Percentiles rank a stretch among this genome's conserved stretches.
Evolutionary conservation across 2,113 vertebrate genomes (phyloP).

Genomic region (Bubalus kerabau): DNA sequence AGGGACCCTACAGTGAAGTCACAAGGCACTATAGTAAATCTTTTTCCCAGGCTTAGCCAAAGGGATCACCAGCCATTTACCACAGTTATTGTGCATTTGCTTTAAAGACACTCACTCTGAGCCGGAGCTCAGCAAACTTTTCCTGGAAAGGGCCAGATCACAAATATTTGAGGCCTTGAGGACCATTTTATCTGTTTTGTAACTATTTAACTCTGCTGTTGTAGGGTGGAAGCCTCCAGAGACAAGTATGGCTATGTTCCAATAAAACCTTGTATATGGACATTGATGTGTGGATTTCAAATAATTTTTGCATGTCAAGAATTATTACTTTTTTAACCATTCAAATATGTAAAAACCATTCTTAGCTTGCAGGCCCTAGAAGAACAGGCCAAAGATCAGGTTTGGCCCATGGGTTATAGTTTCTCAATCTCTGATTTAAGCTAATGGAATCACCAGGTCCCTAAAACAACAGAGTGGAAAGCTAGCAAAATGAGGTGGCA

Average conservation of each 20-base stretch:
- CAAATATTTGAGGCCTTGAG: not conserved
- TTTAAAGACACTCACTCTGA: not conserved
- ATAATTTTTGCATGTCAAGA: not conserved
- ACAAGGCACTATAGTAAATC: not conserved
- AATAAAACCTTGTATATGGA: not conserved
- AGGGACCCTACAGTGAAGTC: not conserved
- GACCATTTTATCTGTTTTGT: not conserved
- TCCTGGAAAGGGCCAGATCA: not conserved
- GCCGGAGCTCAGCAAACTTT: not conserved
- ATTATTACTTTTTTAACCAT: not conserved
- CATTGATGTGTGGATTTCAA: not conserved
- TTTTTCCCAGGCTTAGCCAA: not conserved
- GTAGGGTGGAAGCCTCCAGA: not conserved
- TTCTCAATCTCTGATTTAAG: not conserved
- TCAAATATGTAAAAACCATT: not conserved
- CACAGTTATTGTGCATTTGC: not conserved
- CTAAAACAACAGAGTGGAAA: not conserved
- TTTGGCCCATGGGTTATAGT: not conserved
- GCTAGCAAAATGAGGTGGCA: not conserved
- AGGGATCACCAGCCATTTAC: not conserved
- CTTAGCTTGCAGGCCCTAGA: not conserved
- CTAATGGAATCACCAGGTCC: not conserved
- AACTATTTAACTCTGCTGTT: not conserved
- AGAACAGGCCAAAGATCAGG: not conserved
- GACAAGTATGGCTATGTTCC: not conserved